These are phyloP conservation scores for Lepidochitona cinerea DNA, from an alignment of 2,888 invertebrate species.

Conservation along the genomic window DNA sequence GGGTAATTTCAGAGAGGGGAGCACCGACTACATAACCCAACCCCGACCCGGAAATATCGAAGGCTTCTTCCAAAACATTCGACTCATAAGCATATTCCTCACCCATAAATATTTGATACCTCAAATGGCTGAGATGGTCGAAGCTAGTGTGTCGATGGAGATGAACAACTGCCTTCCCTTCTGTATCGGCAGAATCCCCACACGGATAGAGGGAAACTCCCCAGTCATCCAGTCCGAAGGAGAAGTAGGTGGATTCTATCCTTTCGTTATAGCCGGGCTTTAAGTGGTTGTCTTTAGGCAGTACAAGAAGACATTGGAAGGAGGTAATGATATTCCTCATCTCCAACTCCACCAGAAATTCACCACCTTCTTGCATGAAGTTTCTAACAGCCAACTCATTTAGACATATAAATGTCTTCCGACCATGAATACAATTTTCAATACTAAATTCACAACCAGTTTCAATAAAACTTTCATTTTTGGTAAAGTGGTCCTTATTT, in stretches of 20 bases:
- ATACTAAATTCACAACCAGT: constrained; percentile 77
- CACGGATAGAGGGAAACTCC: constrained; percentile 74
- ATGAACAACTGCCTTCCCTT: constrained; percentile 68
- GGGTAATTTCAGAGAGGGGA: constrained; percentile 50
- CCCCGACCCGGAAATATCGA: constrained; percentile 60
- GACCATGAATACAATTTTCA: constrained; percentile 60
- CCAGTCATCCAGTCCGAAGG: constrained; percentile 88
- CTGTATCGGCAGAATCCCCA: constrained; percentile 54
- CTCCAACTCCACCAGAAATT: constrained; percentile 84
- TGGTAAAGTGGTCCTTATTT: constrained; percentile 86
- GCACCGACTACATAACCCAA: constrained; percentile 57
- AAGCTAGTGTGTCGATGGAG: constrained; percentile 83
- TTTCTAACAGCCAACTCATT: constrained; percentile 72
- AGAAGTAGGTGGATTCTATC: constrained; percentile 80
- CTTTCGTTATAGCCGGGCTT: constrained; percentile 49
- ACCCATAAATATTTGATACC: constrained; percentile 76
- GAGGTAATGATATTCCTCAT: constrained; percentile 83
- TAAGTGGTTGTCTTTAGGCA: constrained; percentile 72
- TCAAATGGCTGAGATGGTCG: constrained; percentile 83
- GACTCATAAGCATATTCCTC: constrained; percentile 60
- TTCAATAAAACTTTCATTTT: constrained; percentile 85
- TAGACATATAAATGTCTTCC: constrained; percentile 65
- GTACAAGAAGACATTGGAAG: constrained; percentile 80
- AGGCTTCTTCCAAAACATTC: constrained; percentile 56
- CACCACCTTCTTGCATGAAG: constrained; percentile 85